Base-by-base conservation (phyloP, 2,797 vertebrate species). In the Coregonus suidteri region DNA sequence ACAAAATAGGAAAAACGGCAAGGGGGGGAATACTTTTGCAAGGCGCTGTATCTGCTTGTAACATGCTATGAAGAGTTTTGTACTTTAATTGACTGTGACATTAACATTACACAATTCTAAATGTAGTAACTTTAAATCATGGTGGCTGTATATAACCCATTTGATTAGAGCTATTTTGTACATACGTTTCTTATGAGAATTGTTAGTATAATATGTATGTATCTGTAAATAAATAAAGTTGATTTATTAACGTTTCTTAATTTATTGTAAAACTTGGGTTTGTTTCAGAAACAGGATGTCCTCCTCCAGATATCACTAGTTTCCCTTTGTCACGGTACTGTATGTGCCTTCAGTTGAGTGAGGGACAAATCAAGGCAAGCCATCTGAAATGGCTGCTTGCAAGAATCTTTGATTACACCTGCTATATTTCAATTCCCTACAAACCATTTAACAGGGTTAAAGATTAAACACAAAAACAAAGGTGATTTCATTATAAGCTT, bases 161-260 rank as follows among this genome's bases (percentile, higher is more conserved):
- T 82, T 80, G 73, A 71, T 75, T 87, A 89, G 85, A 89, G 85
- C 83, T 91, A 88, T 91, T 93, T 92, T 93, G 92, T 93, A 94
- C 91, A 94, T 93, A 93, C 74, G 85, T 78, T 91, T 83, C 91
- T 95, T 95, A 93, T 94, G 94, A 94, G 93, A 85, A 91, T 77
- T 93, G 89, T 83, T 90, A 83, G 83, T 93, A 92, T 85, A 89
- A 88, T 91, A 88, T 95, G 93, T 95, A 93, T 89, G 93, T 95
- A 94, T 93, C 89, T 95, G 94, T 95, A 95, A 91, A 95, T 94
- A 93, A 69, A 74, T 68, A 91, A 89, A 92, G 86, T 87, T 89
- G 86, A 92, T 91, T 90, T 47, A 95, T 92, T 94, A 95, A 95
- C 93, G 89, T 94, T 95, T 94, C 91, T 92, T 89, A 79, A 91